Base-by-base conservation (phyloP, 2,113 vertebrate species). In the Hiodon tergisus region DNA sequence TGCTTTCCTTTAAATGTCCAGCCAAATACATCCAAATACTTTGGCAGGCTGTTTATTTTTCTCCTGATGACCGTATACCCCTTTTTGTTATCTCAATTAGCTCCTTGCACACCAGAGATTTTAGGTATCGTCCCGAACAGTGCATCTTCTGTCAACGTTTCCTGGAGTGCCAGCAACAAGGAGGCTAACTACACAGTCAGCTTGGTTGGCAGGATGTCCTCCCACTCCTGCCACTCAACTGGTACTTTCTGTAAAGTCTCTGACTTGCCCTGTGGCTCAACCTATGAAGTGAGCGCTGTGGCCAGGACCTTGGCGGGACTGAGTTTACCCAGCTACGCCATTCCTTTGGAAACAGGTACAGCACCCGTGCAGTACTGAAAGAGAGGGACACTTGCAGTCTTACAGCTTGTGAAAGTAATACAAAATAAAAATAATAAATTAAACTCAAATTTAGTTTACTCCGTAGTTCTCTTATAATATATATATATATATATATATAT, bases 241-340 rank as follows among this genome's bases (percentile, higher is more conserved):
- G 88, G 86, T 6, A 86, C 79, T 72, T 90, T 86, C 75, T 97
- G 95, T 63, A 16, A 85, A 71, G 60, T 98, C 73, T 66, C 55
- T 2, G 81, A 86, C 78, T 87, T 97, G 69, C 90, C 90, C 60
- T 98, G 96, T 11, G 95, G 96, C 73, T 90, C 91, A 5, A n/a
- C 78, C 60, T 96, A 92, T 74, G 90, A 93, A 2, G 78, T 97
- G 80, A 94, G 83, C 0, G 91, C 80, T 4, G 77, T 79, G 48
- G 96, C 96, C 0, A 86, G 71, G 67, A 90, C 90, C 2, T 17
- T 77, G 3, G 89, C 86, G 0, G 95, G 96, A 63, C 71, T 71
- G 53, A 97, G 96, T 80, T 91, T 95, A 72, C 93, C 95, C 78
- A 98, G 95, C 86, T 96, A 90, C 90, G 92, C 86, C 0, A 74